A percentile compares a stretch with the other conserved stretches of the same genome.
These are phyloP conservation scores for Glyphotaelius pellucidus DNA, from an alignment of 2,888 invertebrate genomes.

Conservation along the genomic window DNA sequence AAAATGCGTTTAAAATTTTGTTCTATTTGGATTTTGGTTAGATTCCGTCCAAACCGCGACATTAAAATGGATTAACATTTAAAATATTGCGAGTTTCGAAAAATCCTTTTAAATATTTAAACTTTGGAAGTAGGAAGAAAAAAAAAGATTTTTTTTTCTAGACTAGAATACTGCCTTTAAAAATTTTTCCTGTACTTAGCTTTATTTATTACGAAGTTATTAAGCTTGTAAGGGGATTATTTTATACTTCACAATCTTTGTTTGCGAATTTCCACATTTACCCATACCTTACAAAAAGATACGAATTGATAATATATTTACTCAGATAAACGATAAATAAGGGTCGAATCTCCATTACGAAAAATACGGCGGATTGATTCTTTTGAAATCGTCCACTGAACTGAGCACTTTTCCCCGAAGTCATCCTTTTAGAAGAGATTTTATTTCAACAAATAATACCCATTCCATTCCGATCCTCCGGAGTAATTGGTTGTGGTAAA, in stretches of 20 bases:
- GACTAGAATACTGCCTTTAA: no score
- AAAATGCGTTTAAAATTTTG: no score
- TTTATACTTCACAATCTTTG: background rate
- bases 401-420: conserved; percentile 26
- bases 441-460: conserved; percentile 42
- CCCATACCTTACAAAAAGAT: background rate
- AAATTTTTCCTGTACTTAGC: background rate
- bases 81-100: no score
- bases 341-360: conserved; percentile 45
- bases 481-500: conserved; percentile 48
- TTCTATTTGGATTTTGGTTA: no score
- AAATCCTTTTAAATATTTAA: no score
- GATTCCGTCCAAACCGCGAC: no score
- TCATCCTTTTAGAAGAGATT: conserved; percentile 41
- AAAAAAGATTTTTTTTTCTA: no score
- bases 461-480: conserved; percentile 30
- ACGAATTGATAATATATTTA: conserved; percentile 24
- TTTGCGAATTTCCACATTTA: background rate
- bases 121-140: no score
- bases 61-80: no score
- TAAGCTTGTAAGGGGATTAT: background rate
- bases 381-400: conserved; percentile 42
- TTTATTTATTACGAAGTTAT: background rate
- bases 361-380: conserved; percentile 50
- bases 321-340: conserved; percentile 39